phyloP scores from a whole-genome alignment of 2,797 vertebrate genomes.

The Clarias fuscus region DNA sequence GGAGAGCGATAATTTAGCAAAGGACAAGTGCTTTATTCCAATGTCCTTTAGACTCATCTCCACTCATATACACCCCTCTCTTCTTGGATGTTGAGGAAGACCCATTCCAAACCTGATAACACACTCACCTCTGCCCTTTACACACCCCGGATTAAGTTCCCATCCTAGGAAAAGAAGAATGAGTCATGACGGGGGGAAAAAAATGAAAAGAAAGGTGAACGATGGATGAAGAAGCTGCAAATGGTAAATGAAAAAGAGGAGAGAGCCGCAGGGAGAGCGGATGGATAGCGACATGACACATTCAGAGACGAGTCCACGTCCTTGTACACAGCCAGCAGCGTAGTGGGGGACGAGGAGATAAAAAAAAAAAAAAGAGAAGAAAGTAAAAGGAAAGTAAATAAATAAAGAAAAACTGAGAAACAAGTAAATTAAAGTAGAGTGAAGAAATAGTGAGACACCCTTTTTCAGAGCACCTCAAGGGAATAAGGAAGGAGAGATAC shows the following conservation, averaged over 20 bases:
- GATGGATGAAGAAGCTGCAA: slow-evolving; percentile 9
- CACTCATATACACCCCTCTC: slow-evolving; percentile 27
- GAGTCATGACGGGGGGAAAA: neutral
- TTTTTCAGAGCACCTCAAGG: slow-evolving; percentile 25
- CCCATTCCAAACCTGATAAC: slow-evolving; percentile 5
- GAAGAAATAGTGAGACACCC: slow-evolving; percentile 32
- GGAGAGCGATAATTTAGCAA: slow-evolving; percentile 21
- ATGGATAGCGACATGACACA: slow-evolving; percentile 32
- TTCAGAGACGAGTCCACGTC: neutral
- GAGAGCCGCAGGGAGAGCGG: neutral
- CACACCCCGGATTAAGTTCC: slow-evolving; percentile 32
- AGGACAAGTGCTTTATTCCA: slow-evolving; percentile 26
- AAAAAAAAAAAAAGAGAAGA: neutral
- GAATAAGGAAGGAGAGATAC: slow-evolving; percentile 28
- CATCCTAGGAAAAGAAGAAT: slow-evolving; percentile 12
- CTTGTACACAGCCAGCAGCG: neutral
- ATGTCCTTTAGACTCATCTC: slow-evolving; percentile 44
- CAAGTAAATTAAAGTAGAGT: slow-evolving; percentile 53
- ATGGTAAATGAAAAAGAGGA: slow-evolving; percentile 32
- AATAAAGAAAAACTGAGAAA: slow-evolving; percentile 54
- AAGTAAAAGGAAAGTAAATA: slow-evolving; percentile 27
- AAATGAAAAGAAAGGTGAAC: neutral
- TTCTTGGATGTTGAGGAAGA: neutral
- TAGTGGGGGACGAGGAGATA: slow-evolving; percentile 11
- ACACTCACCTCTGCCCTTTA: slow-evolving; percentile 26